phyloP scores from a whole-genome alignment of 2,888 invertebrate species.

The Caradrina kadenii region DNA sequence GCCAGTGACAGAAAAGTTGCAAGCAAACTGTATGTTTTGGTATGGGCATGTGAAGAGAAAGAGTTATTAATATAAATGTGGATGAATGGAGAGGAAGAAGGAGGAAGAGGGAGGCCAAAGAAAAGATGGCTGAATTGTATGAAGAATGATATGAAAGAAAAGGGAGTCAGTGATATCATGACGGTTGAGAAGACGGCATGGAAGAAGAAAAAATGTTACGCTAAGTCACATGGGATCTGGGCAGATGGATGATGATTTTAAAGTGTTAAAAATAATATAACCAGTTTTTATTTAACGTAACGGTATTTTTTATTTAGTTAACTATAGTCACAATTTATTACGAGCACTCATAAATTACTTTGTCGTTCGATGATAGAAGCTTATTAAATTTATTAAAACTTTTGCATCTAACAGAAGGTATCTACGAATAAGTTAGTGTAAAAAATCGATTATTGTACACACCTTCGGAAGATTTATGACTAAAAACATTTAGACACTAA shows the following conservation, averaged over 20 bases:
- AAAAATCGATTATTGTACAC: constrained; percentile 35
- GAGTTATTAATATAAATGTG: too few species aligned
- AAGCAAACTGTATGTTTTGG: too few species aligned
- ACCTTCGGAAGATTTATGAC: constrained; percentile 34
- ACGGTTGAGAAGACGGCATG: too few species aligned
- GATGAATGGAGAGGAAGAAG: too few species aligned
- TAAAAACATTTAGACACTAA: constrained; percentile 12
- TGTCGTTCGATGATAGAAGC: constrained; percentile 19
- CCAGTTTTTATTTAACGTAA: constrained; percentile 28
- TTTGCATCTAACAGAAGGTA: constrained; percentile 18
- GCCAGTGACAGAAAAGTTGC: too few species aligned
- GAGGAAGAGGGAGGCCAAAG: too few species aligned
- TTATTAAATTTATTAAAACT: constrained; percentile 35
- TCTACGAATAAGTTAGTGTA: constrained; percentile 15
- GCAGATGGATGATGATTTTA: not conserved
- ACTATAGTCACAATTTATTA: constrained; percentile 36
- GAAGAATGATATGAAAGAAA: too few species aligned
- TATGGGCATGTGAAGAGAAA: too few species aligned
- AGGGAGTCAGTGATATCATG: too few species aligned
- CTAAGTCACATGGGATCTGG: too few species aligned
- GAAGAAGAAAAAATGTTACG: too few species aligned
- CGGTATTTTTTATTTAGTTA: constrained; percentile 31
- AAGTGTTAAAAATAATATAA: constrained; percentile 36
- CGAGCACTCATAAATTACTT: constrained; percentile 41
- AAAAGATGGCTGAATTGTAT: too few species aligned